phyloP scores from a whole-genome alignment of 2,888 invertebrate species.

The Agapostemon virescens region DNA sequence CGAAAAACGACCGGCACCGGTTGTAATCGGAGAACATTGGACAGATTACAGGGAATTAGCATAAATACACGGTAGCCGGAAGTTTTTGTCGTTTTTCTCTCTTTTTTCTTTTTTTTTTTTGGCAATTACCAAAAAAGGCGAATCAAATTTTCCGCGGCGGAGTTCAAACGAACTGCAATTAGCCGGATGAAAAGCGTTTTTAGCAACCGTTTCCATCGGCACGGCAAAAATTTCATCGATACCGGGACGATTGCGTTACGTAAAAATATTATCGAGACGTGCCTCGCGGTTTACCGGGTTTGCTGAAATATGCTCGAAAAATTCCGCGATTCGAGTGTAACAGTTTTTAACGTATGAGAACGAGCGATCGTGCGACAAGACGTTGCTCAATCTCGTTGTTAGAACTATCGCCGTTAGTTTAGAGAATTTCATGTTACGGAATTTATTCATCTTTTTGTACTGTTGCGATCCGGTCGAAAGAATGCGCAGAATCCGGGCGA shows the following conservation, averaged over 20 bases:
- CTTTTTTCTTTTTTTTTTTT: not conserved
- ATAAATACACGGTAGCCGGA: not conserved
- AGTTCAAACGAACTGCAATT: not conserved
- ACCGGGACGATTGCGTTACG: slow-evolving; percentile 22
- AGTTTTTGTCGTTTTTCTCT: not conserved
- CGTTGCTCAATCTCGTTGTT: not conserved
- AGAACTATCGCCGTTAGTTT: not conserved
- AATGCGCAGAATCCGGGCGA: not conserved
- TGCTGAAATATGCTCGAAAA: slow-evolving; percentile 11
- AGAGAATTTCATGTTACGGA: not conserved
- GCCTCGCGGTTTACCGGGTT: slow-evolving; percentile 9
- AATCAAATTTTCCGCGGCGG: not conserved
- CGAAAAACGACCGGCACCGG: not conserved
- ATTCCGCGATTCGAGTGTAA: slow-evolving; percentile 2
- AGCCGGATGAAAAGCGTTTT: not conserved
- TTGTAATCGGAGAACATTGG: not conserved
- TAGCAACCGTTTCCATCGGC: not conserved
- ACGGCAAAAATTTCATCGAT: slow-evolving; percentile 18
- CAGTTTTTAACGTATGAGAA: not conserved
- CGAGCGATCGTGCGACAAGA: not conserved
- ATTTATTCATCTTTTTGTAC: not conserved
- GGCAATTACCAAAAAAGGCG: not conserved
- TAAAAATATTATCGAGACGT: slow-evolving; percentile 31
- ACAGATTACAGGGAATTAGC: not conserved
- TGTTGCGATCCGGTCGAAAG: not conserved